Conservation (phyloP, 1,140 invertebrate species). For the Drosophila tropicalis region DNA sequence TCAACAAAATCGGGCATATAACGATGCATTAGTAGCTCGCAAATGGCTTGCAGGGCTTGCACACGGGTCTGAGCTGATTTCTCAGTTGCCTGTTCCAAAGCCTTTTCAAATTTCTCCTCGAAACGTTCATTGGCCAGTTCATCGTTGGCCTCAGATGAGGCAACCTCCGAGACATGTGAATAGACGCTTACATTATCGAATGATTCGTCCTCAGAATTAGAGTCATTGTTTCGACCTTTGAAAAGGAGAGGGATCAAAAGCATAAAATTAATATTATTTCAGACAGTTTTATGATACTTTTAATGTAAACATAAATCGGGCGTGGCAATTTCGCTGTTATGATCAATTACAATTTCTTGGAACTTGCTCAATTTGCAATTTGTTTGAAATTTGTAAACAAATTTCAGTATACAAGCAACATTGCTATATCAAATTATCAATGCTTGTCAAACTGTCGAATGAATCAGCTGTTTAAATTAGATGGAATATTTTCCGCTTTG, state of each 20-base stretch:
- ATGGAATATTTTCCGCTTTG: slow-evolving; percentile 27
- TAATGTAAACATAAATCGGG: too few species aligned
- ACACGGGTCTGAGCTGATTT: slow-evolving; percentile 93
- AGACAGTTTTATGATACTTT: too few species aligned
- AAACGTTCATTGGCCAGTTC: slow-evolving; percentile 87
- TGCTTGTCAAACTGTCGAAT: slow-evolving; percentile 27
- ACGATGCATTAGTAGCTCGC: slow-evolving; percentile 90
- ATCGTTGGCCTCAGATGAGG: slow-evolving; percentile 85
- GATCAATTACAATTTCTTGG: too few species aligned
- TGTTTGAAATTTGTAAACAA: too few species aligned
- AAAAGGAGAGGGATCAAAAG: not conserved
- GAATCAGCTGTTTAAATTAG: slow-evolving; percentile 27
- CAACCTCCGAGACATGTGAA: slow-evolving; percentile 87
- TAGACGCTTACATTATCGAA: slow-evolving; percentile 88
- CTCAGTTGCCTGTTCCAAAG: slow-evolving; percentile 92
- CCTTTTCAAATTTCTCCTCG: slow-evolving; percentile 94
- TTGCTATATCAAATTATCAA: slow-evolving; percentile 6
- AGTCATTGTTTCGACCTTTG: slow-evolving; percentile 74
- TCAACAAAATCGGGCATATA: slow-evolving; percentile 91
- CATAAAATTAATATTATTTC: not conserved
- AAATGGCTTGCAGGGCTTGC: slow-evolving; percentile 88
- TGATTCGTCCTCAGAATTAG: slow-evolving; percentile 88
- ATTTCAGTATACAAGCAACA: not conserved
- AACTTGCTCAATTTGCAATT: too few species aligned
- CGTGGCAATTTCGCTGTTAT: too few species aligned